These are phyloP conservation scores for Doris montereyensis DNA, from an alignment of 2,888 invertebrate genomes.

Conservation along the genomic window DNA sequence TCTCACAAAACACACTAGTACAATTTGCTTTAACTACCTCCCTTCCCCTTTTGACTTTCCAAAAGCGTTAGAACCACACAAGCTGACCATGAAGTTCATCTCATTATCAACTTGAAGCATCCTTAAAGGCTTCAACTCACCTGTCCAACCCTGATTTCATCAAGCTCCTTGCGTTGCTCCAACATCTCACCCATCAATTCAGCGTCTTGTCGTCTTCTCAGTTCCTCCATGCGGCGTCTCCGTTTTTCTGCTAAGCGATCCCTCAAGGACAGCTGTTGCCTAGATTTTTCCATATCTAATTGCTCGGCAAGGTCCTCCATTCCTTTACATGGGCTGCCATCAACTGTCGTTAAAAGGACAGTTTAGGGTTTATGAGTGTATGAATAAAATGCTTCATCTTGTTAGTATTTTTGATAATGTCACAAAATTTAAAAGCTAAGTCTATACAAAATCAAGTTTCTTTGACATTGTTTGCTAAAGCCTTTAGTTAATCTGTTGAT, in stretches of 20 bases:
- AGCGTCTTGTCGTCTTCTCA: constrained; percentile 66
- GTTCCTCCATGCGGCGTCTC: constrained; percentile 60
- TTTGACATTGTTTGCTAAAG: too few species aligned
- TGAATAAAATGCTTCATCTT: too few species aligned
- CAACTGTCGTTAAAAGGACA: constrained; percentile 51
- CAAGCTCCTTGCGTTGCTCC: constrained; percentile 67
- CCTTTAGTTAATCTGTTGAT: too few species aligned
- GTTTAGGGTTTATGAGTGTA: too few species aligned
- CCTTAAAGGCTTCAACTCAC: too few species aligned
- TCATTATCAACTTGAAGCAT: too few species aligned
- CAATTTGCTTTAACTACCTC: not conserved
- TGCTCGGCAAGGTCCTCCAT: constrained; percentile 59
- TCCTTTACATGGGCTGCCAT: constrained; percentile 67
- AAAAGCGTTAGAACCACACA: too few species aligned
- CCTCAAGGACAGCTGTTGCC: constrained; percentile 60
- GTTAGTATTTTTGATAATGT: too few species aligned
- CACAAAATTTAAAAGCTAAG: too few species aligned
- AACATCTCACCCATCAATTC: constrained; percentile 67
- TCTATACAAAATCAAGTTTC: too few species aligned
- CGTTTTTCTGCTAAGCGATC: constrained; percentile 61
- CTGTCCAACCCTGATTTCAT: constrained; percentile 62
- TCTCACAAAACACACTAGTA: not conserved
- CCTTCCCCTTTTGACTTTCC: not conserved
- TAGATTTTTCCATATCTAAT: constrained; percentile 59
- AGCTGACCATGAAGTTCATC: too few species aligned